These are phyloP conservation scores for Drosophila dives DNA, from an alignment of 2,888 invertebrate genomes.

Conservation along the genomic window DNA sequence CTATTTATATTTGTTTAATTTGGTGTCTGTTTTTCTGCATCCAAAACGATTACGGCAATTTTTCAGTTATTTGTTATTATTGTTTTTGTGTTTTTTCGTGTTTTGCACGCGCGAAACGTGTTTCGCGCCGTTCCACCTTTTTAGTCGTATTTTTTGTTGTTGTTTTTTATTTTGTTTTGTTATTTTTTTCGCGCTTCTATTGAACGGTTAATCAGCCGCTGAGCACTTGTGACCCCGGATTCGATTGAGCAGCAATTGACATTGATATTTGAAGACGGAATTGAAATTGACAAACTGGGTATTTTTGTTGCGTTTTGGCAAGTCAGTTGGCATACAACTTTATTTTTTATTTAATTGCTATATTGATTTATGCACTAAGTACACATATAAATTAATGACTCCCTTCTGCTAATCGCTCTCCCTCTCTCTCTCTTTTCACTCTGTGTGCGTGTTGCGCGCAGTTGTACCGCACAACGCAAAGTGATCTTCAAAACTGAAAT, in stretches of 20 bases:
- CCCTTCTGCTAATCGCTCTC: slow-evolving; percentile 3
- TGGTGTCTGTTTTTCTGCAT: slow-evolving; percentile 19
- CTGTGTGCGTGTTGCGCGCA: slow-evolving; percentile 4
- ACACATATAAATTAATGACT: slow-evolving; percentile 57
- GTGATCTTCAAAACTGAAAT: slow-evolving; percentile 75
- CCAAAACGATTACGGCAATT: slow-evolving; percentile 31
- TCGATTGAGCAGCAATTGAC: slow-evolving; percentile 60
- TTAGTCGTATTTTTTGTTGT: slow-evolving; percentile 23
- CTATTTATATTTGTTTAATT: slow-evolving; percentile 51
- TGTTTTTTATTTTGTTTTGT: slow-evolving; percentile 39
- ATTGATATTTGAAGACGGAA: slow-evolving; percentile 59
- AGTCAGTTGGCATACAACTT: slow-evolving; percentile 42
- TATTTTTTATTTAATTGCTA: slow-evolving; percentile 24
- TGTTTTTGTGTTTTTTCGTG: slow-evolving; percentile 30
- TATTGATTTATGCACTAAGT: slow-evolving; percentile 65
- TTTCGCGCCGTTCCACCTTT: slow-evolving; percentile 54
- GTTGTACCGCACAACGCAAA: slow-evolving; percentile 51
- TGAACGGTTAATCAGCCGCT: slow-evolving; percentile 71
- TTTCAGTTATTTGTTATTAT: slow-evolving; percentile 51
- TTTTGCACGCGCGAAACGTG: slow-evolving; percentile 45
- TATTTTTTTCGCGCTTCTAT: slow-evolving; percentile 49
- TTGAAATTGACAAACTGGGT: slow-evolving; percentile 15
- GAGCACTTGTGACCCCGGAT: slow-evolving; percentile 73
- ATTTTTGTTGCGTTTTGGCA: slow-evolving; percentile 11
- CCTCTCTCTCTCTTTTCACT: slow-evolving; percentile 1